A percentile compares a stretch with the other conserved stretches of the same genome.
These are phyloP conservation scores for Halictus ligatus DNA, from an alignment of 2,888 invertebrate species.

Conservation along the genomic window DNA sequence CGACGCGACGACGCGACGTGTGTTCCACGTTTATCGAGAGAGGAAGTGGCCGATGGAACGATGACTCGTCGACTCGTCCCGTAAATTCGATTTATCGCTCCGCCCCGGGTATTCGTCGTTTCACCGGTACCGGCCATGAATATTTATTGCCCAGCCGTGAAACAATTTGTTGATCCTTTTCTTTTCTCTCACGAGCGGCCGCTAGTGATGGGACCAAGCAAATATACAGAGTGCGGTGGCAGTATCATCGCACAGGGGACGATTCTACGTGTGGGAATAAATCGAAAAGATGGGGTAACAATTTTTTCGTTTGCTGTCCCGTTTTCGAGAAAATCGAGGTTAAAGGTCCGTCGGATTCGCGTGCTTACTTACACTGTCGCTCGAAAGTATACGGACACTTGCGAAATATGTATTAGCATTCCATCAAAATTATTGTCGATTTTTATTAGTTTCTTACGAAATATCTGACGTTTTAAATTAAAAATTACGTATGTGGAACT, in stretches of 20 bases:
- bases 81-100: slow-evolving; percentile 72
- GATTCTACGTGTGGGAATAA: neutral
- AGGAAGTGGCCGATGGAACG: slow-evolving; percentile 47
- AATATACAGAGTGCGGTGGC: neutral
- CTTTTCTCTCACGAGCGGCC: neutral
- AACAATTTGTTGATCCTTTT: slow-evolving; percentile 64
- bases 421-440: no score
- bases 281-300: no score
- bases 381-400: no score
- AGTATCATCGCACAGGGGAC: neutral
- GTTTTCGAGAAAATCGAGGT: no score
- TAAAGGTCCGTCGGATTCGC: no score
- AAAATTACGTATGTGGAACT: no score
- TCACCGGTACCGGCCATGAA: slow-evolving; percentile 66
- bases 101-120: slow-evolving; percentile 57
- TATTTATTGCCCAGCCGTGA: slow-evolving; percentile 70
- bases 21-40: slow-evolving; percentile 43
- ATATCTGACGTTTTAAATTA: no score
- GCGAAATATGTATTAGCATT: no score
- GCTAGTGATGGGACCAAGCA: neutral
- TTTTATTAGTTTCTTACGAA: no score
- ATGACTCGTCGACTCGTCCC: slow-evolving; percentile 72
- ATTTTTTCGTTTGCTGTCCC: no score
- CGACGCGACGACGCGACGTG: neutral
- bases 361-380: no score